These are phyloP conservation scores for Mechanitis mazaeus DNA, from an alignment of 2,888 invertebrate species.

Conservation along the genomic window DNA sequence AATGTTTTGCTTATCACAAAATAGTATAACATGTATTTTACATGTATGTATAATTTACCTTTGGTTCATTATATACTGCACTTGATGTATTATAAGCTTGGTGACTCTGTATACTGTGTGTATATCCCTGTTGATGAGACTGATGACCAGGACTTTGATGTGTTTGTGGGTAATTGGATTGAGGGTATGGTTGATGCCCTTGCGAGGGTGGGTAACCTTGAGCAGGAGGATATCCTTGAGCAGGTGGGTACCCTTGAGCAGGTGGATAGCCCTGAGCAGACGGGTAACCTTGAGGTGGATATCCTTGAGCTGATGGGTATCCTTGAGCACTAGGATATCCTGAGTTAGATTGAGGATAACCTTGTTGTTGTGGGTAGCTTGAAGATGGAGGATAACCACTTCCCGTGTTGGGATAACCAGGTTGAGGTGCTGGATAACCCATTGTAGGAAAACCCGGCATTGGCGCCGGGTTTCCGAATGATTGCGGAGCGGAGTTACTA, in stretches of 20 bases:
- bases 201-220: constrained; percentile 42
- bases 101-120: constrained; percentile 43
- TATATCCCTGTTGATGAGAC: constrained; percentile 51
- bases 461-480: constrained; percentile 70
- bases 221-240: constrained; percentile 36
- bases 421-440: constrained; percentile 60
- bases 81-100: constrained; percentile 47
- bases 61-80: constrained; percentile 40
- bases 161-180: constrained; percentile 38
- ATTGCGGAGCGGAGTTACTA: constrained; percentile 68
- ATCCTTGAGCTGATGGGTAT: constrained; percentile 33
- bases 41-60: constrained; percentile 50
- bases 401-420: constrained; percentile 48
- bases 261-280: constrained; percentile 33
- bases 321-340: constrained; percentile 36
- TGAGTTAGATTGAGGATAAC: constrained; percentile 35
- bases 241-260: constrained; percentile 37
- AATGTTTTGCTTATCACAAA: constrained; percentile 61
- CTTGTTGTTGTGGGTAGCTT: constrained; percentile 34
- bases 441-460: constrained; percentile 64
- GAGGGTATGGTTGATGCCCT: constrained; percentile 36
- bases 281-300: constrained; percentile 37
- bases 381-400: constrained; percentile 57
- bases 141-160: constrained; percentile 35
- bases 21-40: constrained; percentile 21